Evolutionary conservation across 2,113 vertebrate species (phyloP).

Genomic region (Paradisaea rubra): DNA sequence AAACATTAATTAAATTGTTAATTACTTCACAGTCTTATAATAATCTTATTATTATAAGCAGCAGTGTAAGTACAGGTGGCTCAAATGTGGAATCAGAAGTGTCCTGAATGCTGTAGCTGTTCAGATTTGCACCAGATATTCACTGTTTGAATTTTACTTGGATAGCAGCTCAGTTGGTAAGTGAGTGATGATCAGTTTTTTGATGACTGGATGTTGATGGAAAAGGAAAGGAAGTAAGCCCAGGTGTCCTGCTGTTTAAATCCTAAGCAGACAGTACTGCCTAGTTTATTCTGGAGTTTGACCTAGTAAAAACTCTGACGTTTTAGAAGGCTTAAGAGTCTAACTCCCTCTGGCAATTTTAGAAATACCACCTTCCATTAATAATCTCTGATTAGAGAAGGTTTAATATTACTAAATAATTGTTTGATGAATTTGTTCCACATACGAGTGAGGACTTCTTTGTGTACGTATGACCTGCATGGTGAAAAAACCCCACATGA

Average conservation of each 20-base stretch:
- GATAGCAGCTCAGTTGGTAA: background rate
- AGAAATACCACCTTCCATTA: background rate
- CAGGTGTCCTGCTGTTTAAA: background rate
- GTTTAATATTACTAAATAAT: background rate
- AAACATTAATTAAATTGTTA: background rate
- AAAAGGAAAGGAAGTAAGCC: background rate
- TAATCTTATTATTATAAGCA: background rate
- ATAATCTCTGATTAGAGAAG: background rate
- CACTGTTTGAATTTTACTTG: background rate
- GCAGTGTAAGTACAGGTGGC: background rate
- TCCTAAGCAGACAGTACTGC: background rate
- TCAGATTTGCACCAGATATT: background rate
- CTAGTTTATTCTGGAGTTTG: background rate
- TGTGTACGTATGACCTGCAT: background rate
- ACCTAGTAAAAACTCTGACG: background rate
- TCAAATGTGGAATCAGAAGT: background rate
- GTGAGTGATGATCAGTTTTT: background rate
- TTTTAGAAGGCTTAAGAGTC: background rate
- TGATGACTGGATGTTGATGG: background rate
- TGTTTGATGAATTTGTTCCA: background rate
- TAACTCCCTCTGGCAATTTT: background rate
- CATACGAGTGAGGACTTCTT: background rate
- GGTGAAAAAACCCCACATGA: background rate
- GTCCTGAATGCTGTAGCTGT: background rate
- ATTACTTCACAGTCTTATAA: background rate